phyloP scores from a whole-genome alignment of 2,113 vertebrate genomes.

The Pantherophis guttatus region DNA sequence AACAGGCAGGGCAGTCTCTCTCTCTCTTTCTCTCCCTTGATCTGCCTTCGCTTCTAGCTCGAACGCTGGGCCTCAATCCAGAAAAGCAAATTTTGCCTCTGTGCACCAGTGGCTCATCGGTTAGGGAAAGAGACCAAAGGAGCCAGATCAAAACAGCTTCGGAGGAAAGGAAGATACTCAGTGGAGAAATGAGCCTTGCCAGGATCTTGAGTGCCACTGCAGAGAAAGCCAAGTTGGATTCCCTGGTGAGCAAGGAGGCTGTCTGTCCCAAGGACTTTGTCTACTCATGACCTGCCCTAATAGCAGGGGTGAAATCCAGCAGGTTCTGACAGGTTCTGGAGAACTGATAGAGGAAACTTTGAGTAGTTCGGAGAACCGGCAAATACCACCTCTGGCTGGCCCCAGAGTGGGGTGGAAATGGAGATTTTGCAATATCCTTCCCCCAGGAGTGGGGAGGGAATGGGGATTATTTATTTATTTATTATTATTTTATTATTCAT shows the following conservation, averaged over 20 bases:
- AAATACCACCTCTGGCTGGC: no score
- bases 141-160: neutral
- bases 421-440: no score
- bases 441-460: no score
- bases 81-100: neutral
- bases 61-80: neutral
- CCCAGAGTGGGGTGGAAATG: no score
- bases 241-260: neutral
- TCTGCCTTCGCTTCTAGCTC: neutral
- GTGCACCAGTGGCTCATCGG: neutral
- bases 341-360: no score
- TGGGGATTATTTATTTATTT: no score
- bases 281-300: neutral
- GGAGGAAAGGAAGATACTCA: neutral
- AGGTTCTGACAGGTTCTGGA: no score
- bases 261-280: neutral
- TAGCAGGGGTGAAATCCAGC: no score
- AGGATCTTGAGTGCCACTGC: neutral
- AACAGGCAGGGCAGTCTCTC: neutral
- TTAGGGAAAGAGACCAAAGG: neutral
- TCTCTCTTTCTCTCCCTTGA: no score
- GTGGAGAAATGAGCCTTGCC: neutral
- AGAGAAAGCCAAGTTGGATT: neutral
- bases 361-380: no score
- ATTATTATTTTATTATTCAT: no score